These are phyloP conservation scores for Synanthedon tipuliformis DNA, from an alignment of 2,888 invertebrate genomes.

Conservation along the genomic window DNA sequence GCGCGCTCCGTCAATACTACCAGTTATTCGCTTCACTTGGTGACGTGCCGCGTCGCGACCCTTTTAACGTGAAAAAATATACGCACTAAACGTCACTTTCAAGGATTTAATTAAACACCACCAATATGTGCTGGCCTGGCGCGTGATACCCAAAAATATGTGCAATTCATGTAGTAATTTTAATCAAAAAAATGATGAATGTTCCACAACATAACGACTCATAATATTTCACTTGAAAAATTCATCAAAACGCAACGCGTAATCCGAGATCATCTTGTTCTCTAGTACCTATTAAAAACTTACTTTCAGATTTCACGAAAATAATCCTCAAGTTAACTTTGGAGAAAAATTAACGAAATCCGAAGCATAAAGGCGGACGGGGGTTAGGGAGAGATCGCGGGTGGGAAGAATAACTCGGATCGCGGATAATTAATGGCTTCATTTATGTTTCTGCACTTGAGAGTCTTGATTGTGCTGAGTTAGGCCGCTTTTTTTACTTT, in stretches of 20 bases:
- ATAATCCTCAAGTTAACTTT: slow-evolving; percentile 57
- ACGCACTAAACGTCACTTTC: slow-evolving; percentile 15
- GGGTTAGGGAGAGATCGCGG: slow-evolving; percentile 14
- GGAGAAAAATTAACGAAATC: slow-evolving; percentile 50
- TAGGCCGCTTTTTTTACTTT: slow-evolving; percentile 28
- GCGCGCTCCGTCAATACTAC: slow-evolving; percentile 50
- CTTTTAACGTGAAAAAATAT: slow-evolving; percentile 45
- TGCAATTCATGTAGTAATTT: slow-evolving; percentile 8
- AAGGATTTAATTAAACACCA: slow-evolving; percentile 24
- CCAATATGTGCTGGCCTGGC: slow-evolving; percentile 6
- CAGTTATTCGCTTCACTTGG: slow-evolving; percentile 53
- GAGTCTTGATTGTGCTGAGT: slow-evolving; percentile 61
- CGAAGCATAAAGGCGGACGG: slow-evolving; percentile 40
- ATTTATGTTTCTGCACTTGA: slow-evolving; percentile 69
- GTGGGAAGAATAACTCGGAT: slow-evolving; percentile 56
- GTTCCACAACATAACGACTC: slow-evolving; percentile 6
- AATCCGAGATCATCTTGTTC: slow-evolving; percentile 34
- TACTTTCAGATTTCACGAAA: slow-evolving; percentile 21
- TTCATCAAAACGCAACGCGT: slow-evolving; percentile 2
- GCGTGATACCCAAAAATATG: slow-evolving; percentile 6
- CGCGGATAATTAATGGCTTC: slow-evolving; percentile 68
- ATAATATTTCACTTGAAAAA: neutral
- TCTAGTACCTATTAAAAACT: slow-evolving; percentile 21
- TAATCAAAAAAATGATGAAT: slow-evolving; percentile 9
- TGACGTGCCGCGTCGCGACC: slow-evolving; percentile 33